Conservation (phyloP, 2,113 vertebrate species). For the Myrmecobius fasciatus region DNA sequence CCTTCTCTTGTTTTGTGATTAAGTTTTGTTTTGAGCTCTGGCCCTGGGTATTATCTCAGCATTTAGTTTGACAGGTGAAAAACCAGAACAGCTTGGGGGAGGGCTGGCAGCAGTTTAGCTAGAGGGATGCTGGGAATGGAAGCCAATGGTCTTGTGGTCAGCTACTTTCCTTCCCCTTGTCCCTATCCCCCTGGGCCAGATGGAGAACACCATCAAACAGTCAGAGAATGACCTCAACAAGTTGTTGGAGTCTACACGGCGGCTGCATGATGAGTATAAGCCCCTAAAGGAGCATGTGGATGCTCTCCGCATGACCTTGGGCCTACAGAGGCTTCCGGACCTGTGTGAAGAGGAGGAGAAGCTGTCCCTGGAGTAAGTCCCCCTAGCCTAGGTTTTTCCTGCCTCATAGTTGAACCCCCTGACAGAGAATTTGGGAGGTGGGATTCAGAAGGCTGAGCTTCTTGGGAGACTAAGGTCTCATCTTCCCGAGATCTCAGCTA, state of each 20-base stretch:
- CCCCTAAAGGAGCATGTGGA: constrained; percentile 98
- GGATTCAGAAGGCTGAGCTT: constrained; percentile 37
- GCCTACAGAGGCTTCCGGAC: constrained; percentile 95
- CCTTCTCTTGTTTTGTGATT: not conserved
- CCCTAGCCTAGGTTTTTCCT: not conserved
- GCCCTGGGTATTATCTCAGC: not conserved
- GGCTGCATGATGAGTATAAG: constrained; percentile 98
- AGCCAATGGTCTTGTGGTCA: not conserved
- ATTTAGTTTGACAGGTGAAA: not conserved
- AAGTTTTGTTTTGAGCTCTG: not conserved
- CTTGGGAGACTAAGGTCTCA: not conserved
- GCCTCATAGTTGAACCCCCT: not conserved
- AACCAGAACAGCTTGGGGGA: not conserved
- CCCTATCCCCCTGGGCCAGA: constrained; percentile 83
- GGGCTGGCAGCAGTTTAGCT: not conserved
- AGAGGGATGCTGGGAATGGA: not conserved
- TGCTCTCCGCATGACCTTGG: constrained; percentile 94
- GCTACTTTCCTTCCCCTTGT: constrained; percentile 35
- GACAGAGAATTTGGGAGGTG: not conserved
- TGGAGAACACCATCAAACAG: constrained; percentile 99
- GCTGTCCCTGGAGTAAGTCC: constrained; percentile 96
- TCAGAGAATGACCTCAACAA: constrained; percentile 98
- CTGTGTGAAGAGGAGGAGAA: constrained; percentile 98
- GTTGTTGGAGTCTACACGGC: constrained; percentile 94
- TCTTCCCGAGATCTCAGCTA: constrained; percentile 13